A percentile compares a stretch with the other conserved stretches of the same genome.
phyloP scores from a whole-genome alignment of 2,113 vertebrate species.

The Prionailurus viverrinus region DNA sequence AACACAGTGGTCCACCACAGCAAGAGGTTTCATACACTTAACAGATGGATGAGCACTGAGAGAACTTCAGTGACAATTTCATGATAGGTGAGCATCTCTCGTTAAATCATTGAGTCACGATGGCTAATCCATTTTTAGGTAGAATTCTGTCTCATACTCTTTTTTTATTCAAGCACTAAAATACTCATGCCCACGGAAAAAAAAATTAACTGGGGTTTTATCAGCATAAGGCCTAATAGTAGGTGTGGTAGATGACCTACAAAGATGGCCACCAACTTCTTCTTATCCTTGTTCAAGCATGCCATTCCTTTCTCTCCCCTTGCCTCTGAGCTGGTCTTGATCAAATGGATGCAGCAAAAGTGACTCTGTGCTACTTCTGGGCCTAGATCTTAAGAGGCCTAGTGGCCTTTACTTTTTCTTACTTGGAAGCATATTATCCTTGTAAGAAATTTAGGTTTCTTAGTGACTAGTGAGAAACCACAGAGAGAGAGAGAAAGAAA shows the following conservation, averaged over 20 bases:
- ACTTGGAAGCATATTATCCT: background rate
- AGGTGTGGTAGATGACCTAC: background rate
- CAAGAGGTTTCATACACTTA: background rate
- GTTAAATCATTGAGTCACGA: background rate
- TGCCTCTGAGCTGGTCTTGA: background rate
- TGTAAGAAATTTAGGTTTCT: background rate
- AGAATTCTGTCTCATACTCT: background rate
- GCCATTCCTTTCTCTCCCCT: background rate
- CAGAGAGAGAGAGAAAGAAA: background rate
- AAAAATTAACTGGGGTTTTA: background rate
- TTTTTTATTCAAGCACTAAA: constrained; percentile 10
- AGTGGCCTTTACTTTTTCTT: background rate
- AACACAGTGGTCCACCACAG: background rate
- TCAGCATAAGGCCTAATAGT: background rate
- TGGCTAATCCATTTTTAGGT: background rate
- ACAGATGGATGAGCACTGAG: background rate
- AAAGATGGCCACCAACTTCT: background rate
- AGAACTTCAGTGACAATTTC: background rate
- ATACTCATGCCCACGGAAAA: background rate
- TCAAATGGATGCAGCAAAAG: background rate
- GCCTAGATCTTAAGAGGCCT: background rate
- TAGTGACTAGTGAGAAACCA: background rate
- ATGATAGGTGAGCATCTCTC: background rate
- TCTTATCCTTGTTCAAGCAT: background rate
- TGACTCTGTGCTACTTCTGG: background rate